Percentiles rank a stretch among this genome's conserved stretches.
phyloP scores from a whole-genome alignment of 2,113 vertebrate species.

The Lophura nycthemera region DNA sequence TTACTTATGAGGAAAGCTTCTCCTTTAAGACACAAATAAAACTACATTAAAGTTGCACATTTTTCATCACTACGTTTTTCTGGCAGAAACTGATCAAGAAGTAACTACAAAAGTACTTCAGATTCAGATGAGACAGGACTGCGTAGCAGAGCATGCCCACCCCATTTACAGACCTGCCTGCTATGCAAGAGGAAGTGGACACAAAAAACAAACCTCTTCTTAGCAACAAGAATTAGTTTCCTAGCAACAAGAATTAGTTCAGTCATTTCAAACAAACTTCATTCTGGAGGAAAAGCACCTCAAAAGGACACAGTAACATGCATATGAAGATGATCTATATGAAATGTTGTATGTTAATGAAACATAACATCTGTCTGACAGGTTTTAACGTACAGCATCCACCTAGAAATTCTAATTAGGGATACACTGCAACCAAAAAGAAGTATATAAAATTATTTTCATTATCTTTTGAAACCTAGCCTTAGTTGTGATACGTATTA shows the following conservation, averaged over 20 bases:
- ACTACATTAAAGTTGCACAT: background rate
- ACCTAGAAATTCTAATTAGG: background rate
- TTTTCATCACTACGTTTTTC: background rate
- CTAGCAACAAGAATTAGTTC: constrained; percentile 5
- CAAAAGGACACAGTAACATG: background rate
- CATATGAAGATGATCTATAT: background rate
- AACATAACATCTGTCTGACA: background rate
- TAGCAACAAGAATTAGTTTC: constrained; percentile 22
- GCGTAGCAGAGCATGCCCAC: background rate
- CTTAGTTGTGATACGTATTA: background rate
- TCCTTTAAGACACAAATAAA: background rate
- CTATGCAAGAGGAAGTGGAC: background rate
- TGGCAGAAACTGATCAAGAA: background rate
- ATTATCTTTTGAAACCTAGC: background rate
- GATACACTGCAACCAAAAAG: background rate
- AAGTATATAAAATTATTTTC: background rate
- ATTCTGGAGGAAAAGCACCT: background rate
- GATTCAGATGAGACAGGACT: background rate
- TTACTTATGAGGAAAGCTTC: background rate
- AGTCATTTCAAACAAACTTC: constrained; percentile 7
- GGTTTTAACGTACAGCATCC: background rate
- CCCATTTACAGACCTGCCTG: background rate
- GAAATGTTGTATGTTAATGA: background rate
- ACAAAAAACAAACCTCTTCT: background rate
- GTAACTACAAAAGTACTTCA: background rate